phyloP scores from a whole-genome alignment of 2,888 invertebrate species.

The Stenodera caucasica region DNA sequence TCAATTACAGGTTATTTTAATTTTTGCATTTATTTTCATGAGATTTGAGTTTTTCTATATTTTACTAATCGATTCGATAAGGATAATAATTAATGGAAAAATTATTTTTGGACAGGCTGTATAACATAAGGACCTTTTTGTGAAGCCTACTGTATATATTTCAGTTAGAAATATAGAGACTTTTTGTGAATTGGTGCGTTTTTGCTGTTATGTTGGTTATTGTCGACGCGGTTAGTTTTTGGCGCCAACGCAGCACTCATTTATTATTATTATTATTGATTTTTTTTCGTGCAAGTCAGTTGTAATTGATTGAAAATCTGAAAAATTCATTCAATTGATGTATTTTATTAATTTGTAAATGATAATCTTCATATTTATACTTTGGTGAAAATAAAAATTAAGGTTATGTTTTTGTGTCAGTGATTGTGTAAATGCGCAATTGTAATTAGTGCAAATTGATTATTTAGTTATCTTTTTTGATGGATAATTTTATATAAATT shows the following conservation, averaged over 20 bases:
- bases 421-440: background rate
- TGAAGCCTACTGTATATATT: background rate
- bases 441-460: background rate
- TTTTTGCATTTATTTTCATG: no score
- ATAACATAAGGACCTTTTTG: no score
- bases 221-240: background rate
- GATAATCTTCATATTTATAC: no score
- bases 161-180: background rate
- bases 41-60: no score
- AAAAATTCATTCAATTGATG: background rate
- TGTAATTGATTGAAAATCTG: background rate
- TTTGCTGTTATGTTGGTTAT: background rate
- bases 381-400: background rate
- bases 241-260: constrained; percentile 1
- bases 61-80: no score
- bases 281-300: background rate
- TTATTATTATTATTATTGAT: background rate
- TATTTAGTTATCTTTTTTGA: background rate
- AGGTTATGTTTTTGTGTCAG: constrained; percentile 5
- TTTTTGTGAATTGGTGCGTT: background rate
- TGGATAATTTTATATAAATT: no score
- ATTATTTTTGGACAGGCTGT: no score
- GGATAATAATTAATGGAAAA: no score
- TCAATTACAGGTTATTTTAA: no score
- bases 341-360: background rate